phyloP scores from a whole-genome alignment of 2,797 vertebrate genomes.

The Peromyscus nudipes region DNA sequence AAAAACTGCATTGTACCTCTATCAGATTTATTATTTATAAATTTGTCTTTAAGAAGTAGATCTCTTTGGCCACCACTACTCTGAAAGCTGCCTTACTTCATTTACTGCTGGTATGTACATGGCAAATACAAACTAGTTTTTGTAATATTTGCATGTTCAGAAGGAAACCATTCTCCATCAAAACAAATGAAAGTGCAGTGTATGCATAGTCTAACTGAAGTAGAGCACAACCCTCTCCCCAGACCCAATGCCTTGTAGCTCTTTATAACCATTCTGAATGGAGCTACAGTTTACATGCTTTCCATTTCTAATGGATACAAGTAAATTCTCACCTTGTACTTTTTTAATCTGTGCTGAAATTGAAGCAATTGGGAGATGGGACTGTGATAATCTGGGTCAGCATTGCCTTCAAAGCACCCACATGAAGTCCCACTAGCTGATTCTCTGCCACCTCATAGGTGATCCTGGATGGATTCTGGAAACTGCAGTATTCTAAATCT shows the following conservation, averaged over 20 bases:
- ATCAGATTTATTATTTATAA: neutral
- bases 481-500: neutral
- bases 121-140: conserved; percentile 12
- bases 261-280: neutral
- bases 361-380: neutral
- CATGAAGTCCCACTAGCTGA: neutral
- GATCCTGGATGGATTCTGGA: neutral
- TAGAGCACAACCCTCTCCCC: neutral
- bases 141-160: neutral
- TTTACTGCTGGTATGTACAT: neutral
- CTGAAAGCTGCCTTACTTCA: neutral
- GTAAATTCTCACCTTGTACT: neutral
- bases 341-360: neutral
- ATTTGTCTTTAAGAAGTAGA: neutral
- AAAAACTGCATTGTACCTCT: neutral
- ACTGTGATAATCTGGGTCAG: neutral
- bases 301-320: neutral
- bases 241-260: neutral
- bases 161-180: neutral
- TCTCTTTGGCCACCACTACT: neutral
- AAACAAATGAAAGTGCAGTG: neutral
- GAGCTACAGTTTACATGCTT: neutral
- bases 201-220: neutral
- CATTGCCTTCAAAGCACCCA: neutral
- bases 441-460: neutral